A percentile compares a stretch with the other conserved stretches of the same genome.
Conservation (phyloP, 2,113 vertebrate genomes). For the Prinia subflava region DNA sequence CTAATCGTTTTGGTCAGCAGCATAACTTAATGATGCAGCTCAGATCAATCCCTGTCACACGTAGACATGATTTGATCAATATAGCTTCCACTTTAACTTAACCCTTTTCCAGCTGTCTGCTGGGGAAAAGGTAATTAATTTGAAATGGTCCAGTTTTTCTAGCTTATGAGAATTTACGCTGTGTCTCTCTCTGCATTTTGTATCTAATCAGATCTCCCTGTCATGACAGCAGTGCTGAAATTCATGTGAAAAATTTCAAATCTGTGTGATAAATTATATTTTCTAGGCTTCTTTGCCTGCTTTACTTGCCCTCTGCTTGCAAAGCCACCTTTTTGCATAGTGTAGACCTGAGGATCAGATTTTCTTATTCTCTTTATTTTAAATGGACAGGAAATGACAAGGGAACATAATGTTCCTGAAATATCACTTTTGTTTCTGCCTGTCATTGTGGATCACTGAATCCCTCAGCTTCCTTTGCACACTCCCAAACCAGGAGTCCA, state of each 20-base stretch:
- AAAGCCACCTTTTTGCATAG: not conserved
- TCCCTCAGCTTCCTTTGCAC: not conserved
- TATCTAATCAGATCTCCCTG: conserved; percentile 3
- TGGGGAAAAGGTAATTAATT: conserved; percentile 30
- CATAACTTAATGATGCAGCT: conserved; percentile 10
- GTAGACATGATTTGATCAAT: conserved; percentile 42
- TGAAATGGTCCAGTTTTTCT: conserved; percentile 11
- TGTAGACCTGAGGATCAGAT: not conserved
- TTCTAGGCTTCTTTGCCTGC: not conserved
- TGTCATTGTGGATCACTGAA: not conserved
- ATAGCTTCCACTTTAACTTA: conserved; percentile 47
- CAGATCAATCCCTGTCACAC: conserved; percentile 52
- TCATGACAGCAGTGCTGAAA: not conserved
- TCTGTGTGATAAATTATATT: not conserved
- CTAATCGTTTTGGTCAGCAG: conserved; percentile 25
- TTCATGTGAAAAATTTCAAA: not conserved
- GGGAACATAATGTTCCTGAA: not conserved
- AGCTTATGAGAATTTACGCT: not conserved
- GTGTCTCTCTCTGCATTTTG: not conserved
- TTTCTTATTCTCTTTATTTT: not conserved
- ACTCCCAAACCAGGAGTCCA: not conserved
- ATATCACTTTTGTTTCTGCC: not conserved
- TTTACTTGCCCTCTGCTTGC: not conserved
- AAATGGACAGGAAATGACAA: not conserved
- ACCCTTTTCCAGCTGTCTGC: conserved; percentile 53